A percentile compares a stretch with the other conserved stretches of the same genome.
phyloP scores from a whole-genome alignment of 2,113 vertebrate species.

The Mus spicilegus region DNA sequence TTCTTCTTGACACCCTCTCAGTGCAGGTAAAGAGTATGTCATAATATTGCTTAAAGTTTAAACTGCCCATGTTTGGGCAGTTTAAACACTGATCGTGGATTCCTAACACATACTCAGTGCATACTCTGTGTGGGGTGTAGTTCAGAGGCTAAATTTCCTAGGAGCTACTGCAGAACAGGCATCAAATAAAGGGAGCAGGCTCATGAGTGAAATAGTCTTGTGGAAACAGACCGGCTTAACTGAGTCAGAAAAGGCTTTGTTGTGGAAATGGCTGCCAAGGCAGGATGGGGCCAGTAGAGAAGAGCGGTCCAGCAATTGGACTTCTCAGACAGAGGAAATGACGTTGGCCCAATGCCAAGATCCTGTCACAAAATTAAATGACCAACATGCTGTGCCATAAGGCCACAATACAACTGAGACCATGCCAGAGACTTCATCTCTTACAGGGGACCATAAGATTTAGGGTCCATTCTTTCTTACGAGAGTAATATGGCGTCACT shows the following conservation, averaged over 20 bases:
- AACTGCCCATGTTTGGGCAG: not conserved
- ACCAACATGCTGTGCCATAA: not conserved
- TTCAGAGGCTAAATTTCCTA: not conserved
- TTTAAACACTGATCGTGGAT: not conserved
- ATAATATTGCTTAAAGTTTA: not conserved
- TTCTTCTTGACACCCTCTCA: not conserved
- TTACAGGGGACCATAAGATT: not conserved
- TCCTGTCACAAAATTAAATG: not conserved
- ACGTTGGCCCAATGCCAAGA: not conserved
- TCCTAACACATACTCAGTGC: not conserved
- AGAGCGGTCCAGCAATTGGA: not conserved
- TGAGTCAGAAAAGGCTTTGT: not conserved
- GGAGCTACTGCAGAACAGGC: not conserved
- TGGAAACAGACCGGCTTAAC: not conserved
- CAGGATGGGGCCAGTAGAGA: not conserved
- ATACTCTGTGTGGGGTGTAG: not conserved
- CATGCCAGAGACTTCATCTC: not conserved
- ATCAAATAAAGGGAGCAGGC: not conserved
- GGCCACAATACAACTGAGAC: not conserved
- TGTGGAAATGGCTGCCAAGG: not conserved
- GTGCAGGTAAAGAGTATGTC: not conserved
- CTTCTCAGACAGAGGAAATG: not conserved
- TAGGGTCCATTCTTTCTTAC: not conserved
- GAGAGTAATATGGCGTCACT: not conserved
- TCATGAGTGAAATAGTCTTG: accelerated